A percentile compares a stretch with the other conserved stretches of the same genome.
phyloP scores from a whole-genome alignment of 2,797 vertebrate genomes.

The Epinephelus malabaricus region DNA sequence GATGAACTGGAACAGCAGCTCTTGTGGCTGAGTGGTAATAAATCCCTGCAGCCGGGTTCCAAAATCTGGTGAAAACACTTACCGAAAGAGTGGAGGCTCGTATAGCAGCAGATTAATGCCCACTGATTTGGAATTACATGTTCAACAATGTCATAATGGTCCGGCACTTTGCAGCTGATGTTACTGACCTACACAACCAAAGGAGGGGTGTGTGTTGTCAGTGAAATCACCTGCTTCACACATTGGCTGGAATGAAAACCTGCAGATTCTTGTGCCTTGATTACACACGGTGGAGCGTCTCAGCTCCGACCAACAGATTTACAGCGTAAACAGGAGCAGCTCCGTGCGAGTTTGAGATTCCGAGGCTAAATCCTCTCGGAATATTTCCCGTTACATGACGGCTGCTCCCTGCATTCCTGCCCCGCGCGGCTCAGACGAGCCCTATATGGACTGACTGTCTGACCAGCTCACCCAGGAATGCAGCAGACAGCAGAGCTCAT shows the following conservation, averaged over 20 bases:
- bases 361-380: conserved; percentile 80
- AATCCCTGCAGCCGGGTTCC: too few species aligned
- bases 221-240: conserved; percentile 23
- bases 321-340: conserved; percentile 74
- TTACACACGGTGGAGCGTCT: conserved; percentile 35
- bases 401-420: conserved; percentile 83
- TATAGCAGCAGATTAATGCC: not conserved
- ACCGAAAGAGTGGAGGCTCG: not conserved
- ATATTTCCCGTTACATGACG: conserved; percentile 81
- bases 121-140: too few species aligned
- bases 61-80: not conserved
- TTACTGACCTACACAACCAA: not conserved
- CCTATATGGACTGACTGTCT: conserved; percentile 84
- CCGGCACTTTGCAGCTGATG: not conserved
- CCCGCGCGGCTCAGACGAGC: conserved; percentile 82
- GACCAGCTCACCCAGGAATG: conserved; percentile 73
- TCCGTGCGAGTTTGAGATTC: conserved; percentile 82
- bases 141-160: not conserved
- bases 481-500: conserved; percentile 26
- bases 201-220: conserved; percentile 8
- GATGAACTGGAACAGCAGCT: not conserved
- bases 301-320: conserved; percentile 73
- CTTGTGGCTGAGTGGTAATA: too few species aligned
- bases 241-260: conserved; percentile 2
- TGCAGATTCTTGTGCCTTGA: conserved; percentile 39